A percentile compares a stretch with the other conserved stretches of the same genome.
These are phyloP conservation scores for Caranx melampygus DNA, from an alignment of 2,113 vertebrate species.

Conservation along the genomic window DNA sequence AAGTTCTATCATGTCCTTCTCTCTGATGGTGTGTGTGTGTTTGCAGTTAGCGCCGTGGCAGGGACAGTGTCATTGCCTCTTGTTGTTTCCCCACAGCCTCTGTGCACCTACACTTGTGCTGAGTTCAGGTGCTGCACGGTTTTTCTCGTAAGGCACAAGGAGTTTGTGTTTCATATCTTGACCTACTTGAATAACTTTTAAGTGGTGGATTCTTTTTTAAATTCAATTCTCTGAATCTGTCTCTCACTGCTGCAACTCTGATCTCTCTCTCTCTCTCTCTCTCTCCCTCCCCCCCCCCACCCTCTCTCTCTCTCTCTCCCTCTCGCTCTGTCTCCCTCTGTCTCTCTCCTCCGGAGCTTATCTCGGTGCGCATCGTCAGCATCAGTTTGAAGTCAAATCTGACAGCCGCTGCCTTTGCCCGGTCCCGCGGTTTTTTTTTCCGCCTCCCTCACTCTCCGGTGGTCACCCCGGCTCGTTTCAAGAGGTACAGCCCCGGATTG, in stretches of 20 bases:
- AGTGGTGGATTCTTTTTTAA: slow-evolving; percentile 12
- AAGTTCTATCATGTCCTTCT: not conserved
- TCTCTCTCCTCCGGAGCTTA: slow-evolving; percentile 71
- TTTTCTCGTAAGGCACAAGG: not conserved
- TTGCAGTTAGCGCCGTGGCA: not conserved
- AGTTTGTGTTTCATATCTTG: slow-evolving; percentile 15
- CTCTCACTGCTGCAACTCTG: slow-evolving; percentile 34
- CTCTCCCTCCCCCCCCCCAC: slow-evolving; percentile 10
- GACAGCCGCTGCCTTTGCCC: slow-evolving; percentile 72
- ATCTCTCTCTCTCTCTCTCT: slow-evolving; percentile 26
- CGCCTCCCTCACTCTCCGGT: slow-evolving; percentile 47
- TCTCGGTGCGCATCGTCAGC: slow-evolving; percentile 81
- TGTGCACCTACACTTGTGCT: not conserved
- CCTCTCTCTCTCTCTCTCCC: slow-evolving; percentile 16
- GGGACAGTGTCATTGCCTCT: not conserved
- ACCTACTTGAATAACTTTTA: slow-evolving; percentile 67
- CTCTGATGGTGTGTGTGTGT: not conserved
- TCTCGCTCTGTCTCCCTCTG: not conserved
- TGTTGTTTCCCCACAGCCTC: not conserved
- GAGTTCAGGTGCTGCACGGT: not conserved
- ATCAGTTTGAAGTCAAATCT: slow-evolving; percentile 80
- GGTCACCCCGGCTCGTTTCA: slow-evolving; percentile 61
- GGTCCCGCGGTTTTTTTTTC: slow-evolving; percentile 22
- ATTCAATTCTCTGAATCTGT: slow-evolving; percentile 33
- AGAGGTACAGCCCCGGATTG: slow-evolving; percentile 63